These are phyloP conservation scores for Neodiprion lecontei DNA, from an alignment of 1,140 invertebrate genomes.

Conservation along the genomic window DNA sequence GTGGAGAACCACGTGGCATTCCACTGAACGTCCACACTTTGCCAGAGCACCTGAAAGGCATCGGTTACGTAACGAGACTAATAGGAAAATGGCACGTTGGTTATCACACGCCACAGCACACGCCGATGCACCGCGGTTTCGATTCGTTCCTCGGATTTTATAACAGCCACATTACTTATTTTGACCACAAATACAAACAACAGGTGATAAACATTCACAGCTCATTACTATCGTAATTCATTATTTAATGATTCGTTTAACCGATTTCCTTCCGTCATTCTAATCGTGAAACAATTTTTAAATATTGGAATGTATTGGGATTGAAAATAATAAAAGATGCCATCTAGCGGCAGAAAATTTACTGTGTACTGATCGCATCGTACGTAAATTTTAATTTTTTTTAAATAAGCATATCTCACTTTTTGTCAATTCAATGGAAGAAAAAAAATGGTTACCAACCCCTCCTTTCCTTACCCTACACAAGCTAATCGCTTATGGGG, in stretches of 20 bases:
- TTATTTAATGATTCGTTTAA: no score
- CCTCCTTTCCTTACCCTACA: no score
- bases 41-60: constrained; percentile 60
- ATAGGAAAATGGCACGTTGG: constrained; percentile 79
- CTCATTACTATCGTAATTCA: neutral
- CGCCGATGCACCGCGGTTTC: constrained; percentile 70
- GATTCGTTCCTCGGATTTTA: constrained; percentile 72
- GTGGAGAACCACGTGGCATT: constrained; percentile 64
- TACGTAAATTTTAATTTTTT: constrained; percentile 8
- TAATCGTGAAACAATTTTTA: no score
- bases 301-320: no score
- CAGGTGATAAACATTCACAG: constrained; percentile 38
- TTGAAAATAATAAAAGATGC: no score
- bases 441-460: no score
- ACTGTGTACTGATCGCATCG: no score
- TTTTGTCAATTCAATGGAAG: no score
- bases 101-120: constrained; percentile 66
- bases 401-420: neutral
- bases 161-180: constrained; percentile 70
- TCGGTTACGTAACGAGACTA: constrained; percentile 72
- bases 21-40: constrained; percentile 64
- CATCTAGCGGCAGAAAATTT: no score
- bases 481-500: no score
- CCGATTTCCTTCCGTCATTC: no score
- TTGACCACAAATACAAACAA: constrained; percentile 65